These are phyloP conservation scores for Ophion obscuratus DNA, from an alignment of 2,888 invertebrate species.

Conservation along the genomic window DNA sequence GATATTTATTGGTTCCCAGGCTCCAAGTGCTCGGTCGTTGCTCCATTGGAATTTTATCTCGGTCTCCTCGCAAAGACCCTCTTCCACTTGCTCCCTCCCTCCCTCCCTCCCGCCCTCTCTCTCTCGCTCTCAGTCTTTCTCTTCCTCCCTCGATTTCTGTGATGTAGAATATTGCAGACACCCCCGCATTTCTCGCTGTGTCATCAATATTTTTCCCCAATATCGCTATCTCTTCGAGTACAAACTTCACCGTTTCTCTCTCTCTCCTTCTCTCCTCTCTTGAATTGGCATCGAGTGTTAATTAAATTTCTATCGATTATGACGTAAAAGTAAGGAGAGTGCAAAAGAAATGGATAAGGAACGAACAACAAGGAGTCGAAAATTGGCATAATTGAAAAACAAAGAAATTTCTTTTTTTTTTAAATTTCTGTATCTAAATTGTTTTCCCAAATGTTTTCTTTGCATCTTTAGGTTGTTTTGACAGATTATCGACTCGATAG, in stretches of 20 bases:
- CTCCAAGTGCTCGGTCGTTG: constrained; percentile 12
- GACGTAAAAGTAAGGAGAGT: not conserved
- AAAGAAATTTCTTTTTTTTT: too few relatives aligned
- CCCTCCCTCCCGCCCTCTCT: too few relatives aligned
- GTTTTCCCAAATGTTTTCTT: too few relatives aligned
- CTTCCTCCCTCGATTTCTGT: not conserved
- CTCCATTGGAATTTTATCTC: constrained; percentile 32
- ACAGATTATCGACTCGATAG: too few relatives aligned
- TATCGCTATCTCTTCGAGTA: constrained; percentile 18
- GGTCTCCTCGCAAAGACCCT: not conserved
- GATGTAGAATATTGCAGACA: not conserved
- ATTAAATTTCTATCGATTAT: constrained; percentile 41
- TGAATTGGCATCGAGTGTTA: not conserved
- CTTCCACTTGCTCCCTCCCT: not conserved
- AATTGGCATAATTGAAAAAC: not conserved
- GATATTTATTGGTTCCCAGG: constrained; percentile 36
- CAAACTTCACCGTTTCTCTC: not conserved
- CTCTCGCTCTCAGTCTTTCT: not conserved
- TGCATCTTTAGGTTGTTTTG: too few relatives aligned
- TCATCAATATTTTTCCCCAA: constrained; percentile 22
- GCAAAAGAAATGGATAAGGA: not conserved
- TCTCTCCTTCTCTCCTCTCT: too few relatives aligned
- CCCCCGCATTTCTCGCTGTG: not conserved
- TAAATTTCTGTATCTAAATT: too few relatives aligned
- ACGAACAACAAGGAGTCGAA: not conserved